A percentile compares a stretch with the other conserved stretches of the same genome.
Evolutionary conservation across 2,797 vertebrate species (phyloP).

Genomic region (Enteromius treurensis): DNA sequence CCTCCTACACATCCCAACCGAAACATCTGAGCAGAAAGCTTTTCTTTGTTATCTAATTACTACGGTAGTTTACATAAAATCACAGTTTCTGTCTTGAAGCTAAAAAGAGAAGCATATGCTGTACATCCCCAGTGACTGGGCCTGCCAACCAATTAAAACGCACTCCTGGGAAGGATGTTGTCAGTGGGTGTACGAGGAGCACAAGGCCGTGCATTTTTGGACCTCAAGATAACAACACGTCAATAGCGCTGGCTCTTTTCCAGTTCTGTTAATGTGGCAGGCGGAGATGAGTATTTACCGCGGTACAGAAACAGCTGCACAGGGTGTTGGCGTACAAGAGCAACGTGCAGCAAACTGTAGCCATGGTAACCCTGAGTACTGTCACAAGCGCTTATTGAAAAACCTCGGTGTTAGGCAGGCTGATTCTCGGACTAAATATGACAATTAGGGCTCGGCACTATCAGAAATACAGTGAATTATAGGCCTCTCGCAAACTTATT

Average conservation of each 20-base stretch:
- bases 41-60: conserved; percentile 39
- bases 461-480: conserved; percentile 49
- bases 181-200: conserved; percentile 25
- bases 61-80: conserved; percentile 29
- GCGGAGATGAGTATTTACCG: conserved; percentile 11
- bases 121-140: conserved; percentile 2
- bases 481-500: conserved; percentile 54
- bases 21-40: conserved; percentile 2
- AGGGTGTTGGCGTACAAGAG: not conserved
- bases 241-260: conserved; percentile 26
- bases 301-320: conserved; percentile 2
- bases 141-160: conserved; percentile 43
- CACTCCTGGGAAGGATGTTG: conserved; percentile 21
- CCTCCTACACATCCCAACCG: conserved; percentile 16
- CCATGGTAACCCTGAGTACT: conserved; percentile 51
- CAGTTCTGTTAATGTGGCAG: conserved; percentile 33
- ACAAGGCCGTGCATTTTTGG: conserved; percentile 30
- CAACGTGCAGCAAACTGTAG: conserved; percentile 36
- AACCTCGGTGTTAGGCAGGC: conserved; percentile 34
- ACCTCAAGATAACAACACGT: conserved; percentile 51
- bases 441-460: conserved; percentile 56
- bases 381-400: conserved; percentile 55
- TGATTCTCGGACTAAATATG: conserved; percentile 50
- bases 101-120: conserved; percentile 30
- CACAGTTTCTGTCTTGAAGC: conserved; percentile 23